phyloP scores from a whole-genome alignment of 2,113 vertebrate genomes.

The Gopherus flavomarginatus region DNA sequence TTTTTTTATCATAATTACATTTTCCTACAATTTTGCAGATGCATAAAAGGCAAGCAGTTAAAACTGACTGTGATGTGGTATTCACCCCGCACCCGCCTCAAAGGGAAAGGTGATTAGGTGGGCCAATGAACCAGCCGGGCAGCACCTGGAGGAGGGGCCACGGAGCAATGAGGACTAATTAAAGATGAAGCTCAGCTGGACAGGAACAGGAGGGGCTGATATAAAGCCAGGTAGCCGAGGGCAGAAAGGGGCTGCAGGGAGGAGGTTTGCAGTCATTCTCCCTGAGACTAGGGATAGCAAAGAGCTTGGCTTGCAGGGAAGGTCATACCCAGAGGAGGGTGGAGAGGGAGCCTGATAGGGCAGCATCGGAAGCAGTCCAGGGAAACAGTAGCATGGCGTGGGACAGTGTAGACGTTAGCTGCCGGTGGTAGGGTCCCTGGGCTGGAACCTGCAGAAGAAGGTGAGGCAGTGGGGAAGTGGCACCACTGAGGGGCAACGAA shows the following conservation, averaged over 20 bases:
- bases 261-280: not conserved
- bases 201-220: not conserved
- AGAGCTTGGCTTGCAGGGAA: not conserved
- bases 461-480: not conserved
- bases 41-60: not conserved
- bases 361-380: not conserved
- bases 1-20: not conserved
- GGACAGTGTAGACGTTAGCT: not conserved
- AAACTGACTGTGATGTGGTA: not conserved
- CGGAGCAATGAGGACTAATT: not conserved
- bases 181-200: not conserved
- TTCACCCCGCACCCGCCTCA: not conserved
- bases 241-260: not conserved
- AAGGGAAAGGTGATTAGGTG: not conserved
- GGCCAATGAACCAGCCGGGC: not conserved
- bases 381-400: not conserved
- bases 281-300: too few relatives aligned
- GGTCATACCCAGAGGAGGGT: not conserved
- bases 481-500: not conserved
- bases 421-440: not conserved
- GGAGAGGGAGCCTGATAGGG: not conserved
- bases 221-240: not conserved
- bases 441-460: not conserved
- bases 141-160: not conserved
- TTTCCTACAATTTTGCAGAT: not conserved